Conservation (phyloP, 2,888 invertebrate genomes). For the Yponomeuta evonymella region DNA sequence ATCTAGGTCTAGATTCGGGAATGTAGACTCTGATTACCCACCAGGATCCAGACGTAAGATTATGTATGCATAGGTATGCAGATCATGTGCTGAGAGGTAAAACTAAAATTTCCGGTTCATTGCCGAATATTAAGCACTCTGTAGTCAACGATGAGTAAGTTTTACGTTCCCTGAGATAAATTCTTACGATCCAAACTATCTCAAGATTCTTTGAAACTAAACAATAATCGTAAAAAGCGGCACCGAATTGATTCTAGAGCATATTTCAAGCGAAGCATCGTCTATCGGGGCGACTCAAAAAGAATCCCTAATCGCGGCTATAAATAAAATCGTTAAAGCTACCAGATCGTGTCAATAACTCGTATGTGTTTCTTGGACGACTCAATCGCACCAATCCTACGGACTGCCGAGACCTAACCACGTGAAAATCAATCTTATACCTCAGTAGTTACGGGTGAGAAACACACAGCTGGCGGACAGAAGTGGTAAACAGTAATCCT, state of each 20-base stretch:
- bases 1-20: no score
- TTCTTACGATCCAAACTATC: background rate
- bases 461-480: background rate
- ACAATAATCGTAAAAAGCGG: conserved; percentile 1
- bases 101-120: no score
- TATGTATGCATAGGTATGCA: no score
- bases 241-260: conserved; percentile 1
- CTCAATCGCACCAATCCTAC: conserved; percentile 18
- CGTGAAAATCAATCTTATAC: conserved; percentile 7
- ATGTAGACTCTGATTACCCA: no score
- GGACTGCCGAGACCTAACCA: background rate
- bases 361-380: conserved; percentile 30
- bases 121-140: no score
- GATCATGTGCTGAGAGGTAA: no score
- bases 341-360: conserved; percentile 37
- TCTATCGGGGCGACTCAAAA: conserved; percentile 13
- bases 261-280: background rate
- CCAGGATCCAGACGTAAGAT: no score
- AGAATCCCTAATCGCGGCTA: conserved; percentile 29
- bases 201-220: background rate
- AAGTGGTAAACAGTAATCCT: conserved; percentile 38
- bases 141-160: no score
- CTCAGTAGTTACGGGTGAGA: conserved; percentile 9
- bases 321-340: conserved; percentile 36
- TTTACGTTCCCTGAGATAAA: no score